phyloP scores from a whole-genome alignment of 2,797 vertebrate species.

The Myoxocephalus aenaeus region DNA sequence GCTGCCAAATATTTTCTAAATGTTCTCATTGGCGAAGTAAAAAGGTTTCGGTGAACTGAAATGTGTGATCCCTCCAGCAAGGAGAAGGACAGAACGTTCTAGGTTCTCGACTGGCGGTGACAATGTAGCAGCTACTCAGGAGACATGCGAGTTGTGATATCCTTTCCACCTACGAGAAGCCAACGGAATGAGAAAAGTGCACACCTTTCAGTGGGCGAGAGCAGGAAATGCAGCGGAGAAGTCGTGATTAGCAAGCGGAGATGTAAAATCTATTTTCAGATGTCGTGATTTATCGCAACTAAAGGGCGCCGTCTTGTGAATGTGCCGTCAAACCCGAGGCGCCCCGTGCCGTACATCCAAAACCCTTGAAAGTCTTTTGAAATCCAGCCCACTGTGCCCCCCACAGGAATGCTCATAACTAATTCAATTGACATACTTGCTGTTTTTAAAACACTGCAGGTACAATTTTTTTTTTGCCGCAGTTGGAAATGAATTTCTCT shows the following conservation, averaged over 20 bases:
- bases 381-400: slow-evolving; percentile 58
- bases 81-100: background rate
- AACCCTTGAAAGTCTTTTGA: slow-evolving; percentile 45
- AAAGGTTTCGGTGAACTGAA: no score
- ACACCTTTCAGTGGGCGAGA: slow-evolving; percentile 33
- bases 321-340: slow-evolving; percentile 30
- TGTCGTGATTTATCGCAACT: slow-evolving; percentile 43
- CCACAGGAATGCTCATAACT: slow-evolving; percentile 68
- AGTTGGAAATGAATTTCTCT: slow-evolving; percentile 79
- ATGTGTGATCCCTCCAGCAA: slow-evolving; percentile 8
- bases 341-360: slow-evolving; percentile 32
- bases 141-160: slow-evolving; percentile 15
- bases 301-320: slow-evolving; percentile 30
- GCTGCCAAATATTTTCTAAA: background rate
- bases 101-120: slow-evolving; percentile 6
- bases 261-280: slow-evolving; percentile 56
- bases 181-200: slow-evolving; percentile 35
- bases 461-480: slow-evolving; percentile 63
- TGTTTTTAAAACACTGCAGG: slow-evolving; percentile 78
- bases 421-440: slow-evolving; percentile 74
- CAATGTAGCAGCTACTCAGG: slow-evolving; percentile 3
- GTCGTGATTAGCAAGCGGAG: slow-evolving; percentile 42
- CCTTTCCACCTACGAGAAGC: slow-evolving; percentile 23
- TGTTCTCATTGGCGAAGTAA: slow-evolving; percentile 6
- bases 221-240: slow-evolving; percentile 29